Base-by-base conservation (phyloP, 2,888 invertebrate species). In the Drosophila nr. fundita region DNA sequence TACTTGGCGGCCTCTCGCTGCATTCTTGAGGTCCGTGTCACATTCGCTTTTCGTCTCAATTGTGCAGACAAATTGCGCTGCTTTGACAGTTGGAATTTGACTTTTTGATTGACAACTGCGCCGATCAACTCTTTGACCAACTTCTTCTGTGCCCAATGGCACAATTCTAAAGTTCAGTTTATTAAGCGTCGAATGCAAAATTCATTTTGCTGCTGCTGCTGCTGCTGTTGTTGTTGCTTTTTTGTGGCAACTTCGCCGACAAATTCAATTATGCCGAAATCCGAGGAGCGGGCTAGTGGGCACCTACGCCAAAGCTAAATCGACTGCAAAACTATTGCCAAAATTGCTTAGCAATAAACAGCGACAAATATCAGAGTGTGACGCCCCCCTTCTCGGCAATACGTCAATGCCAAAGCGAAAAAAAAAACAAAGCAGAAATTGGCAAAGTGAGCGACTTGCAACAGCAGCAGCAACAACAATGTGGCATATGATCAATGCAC, bases 311-410 rank as follows among this genome's bases (percentile, higher is more conserved):
- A 58, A 60, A 58, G 52, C 59, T 50, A 58, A 67, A 67, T 40
- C 69, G 64, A 77, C 66, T 68, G 30, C 55, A 67, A 80, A 73
- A 74, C 74, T 67, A 80, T 88, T 73, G 72, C 77, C 74, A 58
- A 68, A 76, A 76, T 68, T 57, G 62, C 68, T 45, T 38, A 64
- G 65, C 80, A 66, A 70, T 72, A 80, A 80, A 68, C 73, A 85
- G 88, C 83, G 90, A 85, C 90, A 85, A 90, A 90, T 88, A 88
- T 90, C 85, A 85, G 72, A 89, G 86, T 85, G 83, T 80, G 82
- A 90, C 89, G 87, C 77, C 88, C 75, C 68, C 68, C 74, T 64
- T 52, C 60, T 30, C 53, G 34, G 62, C 57, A 58, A 71, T 76
- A 72, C 82, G 69, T 88, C 83, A 83, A 89, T 87, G 83, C 84